These are phyloP conservation scores for Camponotus vicinus DNA, from an alignment of 1,140 invertebrate species.

Conservation along the genomic window DNA sequence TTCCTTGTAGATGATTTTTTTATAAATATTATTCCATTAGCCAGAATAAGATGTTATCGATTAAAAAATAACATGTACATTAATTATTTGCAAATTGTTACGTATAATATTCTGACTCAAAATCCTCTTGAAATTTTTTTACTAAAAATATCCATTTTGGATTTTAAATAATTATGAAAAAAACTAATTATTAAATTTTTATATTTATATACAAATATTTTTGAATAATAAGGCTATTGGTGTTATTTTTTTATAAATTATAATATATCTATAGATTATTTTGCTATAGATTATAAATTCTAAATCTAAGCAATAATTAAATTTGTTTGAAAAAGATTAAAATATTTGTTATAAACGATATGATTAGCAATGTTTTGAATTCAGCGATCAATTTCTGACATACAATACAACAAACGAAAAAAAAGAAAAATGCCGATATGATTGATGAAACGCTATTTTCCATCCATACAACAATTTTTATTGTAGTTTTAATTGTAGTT, in stretches of 20 bases:
- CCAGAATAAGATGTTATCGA: not conserved
- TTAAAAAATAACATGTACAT: not conserved
- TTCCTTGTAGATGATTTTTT: not conserved
- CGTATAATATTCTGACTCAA: not conserved
- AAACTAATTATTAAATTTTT: not conserved
- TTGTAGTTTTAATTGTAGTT: conserved; percentile 64
- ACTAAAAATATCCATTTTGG: not conserved
- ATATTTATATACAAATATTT: not conserved
- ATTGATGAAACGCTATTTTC: conserved; percentile 56
- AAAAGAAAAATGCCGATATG: conserved; percentile 37
- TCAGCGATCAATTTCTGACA: conserved; percentile 19
- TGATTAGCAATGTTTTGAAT: conserved; percentile 8
- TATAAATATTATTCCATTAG: not conserved
- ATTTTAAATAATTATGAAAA: not conserved
- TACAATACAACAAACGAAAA: conserved; percentile 29
- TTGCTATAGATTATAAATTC: not conserved
- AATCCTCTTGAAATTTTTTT: not conserved
- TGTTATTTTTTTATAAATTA: not conserved
- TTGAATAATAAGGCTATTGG: not conserved
- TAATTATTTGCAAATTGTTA: conserved; percentile 27
- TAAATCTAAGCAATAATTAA: not conserved
- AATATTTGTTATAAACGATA: not conserved
- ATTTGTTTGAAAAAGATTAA: not conserved
- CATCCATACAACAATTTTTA: conserved; percentile 45
- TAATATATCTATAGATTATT: too few species aligned